Conservation (phyloP, 2,113 vertebrate genomes). For the Amblyornis subalaris region DNA sequence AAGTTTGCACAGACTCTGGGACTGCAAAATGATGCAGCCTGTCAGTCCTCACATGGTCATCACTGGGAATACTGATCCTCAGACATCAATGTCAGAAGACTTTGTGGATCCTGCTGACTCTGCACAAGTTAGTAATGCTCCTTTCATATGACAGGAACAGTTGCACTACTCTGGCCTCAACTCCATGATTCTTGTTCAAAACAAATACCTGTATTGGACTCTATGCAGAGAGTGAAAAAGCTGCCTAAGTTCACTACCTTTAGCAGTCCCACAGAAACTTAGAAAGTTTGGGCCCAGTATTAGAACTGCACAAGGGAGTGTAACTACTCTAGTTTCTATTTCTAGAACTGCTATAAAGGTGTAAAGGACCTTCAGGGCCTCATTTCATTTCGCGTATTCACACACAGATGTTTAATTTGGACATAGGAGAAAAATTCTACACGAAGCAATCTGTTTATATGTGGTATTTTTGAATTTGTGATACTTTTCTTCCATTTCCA, state of each 20-base stretch:
- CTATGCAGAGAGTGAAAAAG: neutral
- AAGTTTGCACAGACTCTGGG: neutral
- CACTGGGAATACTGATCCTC: neutral
- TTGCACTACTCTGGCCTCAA: neutral
- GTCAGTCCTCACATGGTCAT: neutral
- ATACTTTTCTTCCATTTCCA: neutral
- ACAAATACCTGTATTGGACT: neutral
- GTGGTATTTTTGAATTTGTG: neutral
- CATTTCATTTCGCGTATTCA: neutral
- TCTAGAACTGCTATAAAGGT: neutral
- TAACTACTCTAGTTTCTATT: neutral
- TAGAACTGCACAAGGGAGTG: neutral
- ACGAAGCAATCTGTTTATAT: neutral
- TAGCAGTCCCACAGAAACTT: neutral
- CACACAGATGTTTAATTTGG: neutral
- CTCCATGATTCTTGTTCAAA: neutral
- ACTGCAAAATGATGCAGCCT: neutral
- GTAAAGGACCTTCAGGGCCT: neutral
- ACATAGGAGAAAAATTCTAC: neutral
- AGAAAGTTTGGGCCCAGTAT: neutral
- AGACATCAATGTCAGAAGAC: fast-evolving
- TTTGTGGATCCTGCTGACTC: neutral
- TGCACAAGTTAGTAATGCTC: neutral
- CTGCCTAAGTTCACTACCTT: neutral
- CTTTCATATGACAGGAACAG: neutral